Conservation (phyloP, 2,113 vertebrate genomes). For the Hippolais icterina region DNA sequence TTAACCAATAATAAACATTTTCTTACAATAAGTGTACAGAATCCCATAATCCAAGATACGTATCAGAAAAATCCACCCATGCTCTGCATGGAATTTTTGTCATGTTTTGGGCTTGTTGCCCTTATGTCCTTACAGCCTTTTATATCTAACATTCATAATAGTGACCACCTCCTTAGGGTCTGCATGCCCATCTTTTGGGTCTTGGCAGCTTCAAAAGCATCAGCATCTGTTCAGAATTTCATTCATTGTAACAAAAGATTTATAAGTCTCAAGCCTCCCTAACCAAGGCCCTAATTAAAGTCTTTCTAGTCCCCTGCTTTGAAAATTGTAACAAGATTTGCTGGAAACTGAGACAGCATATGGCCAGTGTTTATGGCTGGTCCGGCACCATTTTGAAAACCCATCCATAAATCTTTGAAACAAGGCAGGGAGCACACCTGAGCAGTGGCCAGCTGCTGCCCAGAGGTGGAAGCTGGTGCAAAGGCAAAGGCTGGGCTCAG, state of each 20-base stretch:
- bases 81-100: neutral
- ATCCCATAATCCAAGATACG: fast-evolving
- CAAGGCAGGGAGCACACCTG: neutral
- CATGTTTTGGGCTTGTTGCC: neutral
- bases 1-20: neutral
- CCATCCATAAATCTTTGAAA: neutral
- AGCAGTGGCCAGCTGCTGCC: neutral
- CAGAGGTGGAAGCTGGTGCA: neutral
- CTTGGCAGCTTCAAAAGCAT: slow-evolving; percentile 16
- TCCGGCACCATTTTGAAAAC: neutral
- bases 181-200: neutral
- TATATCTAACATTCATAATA: neutral
- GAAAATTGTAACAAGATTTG: slow-evolving; percentile 12
- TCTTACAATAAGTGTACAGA: neutral
- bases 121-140: neutral
- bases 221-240: slow-evolving; percentile 46
- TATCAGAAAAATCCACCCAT: neutral
- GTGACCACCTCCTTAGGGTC: neutral
- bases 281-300: slow-evolving; percentile 6
- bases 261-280: neutral
- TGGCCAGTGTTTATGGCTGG: neutral
- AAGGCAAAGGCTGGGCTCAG: neutral
- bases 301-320: slow-evolving; percentile 10
- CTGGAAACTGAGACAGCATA: neutral
- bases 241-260: slow-evolving; percentile 10